These are phyloP conservation scores for Drosophila melanocephala DNA, from an alignment of 2,888 invertebrate species.

Conservation along the genomic window DNA sequence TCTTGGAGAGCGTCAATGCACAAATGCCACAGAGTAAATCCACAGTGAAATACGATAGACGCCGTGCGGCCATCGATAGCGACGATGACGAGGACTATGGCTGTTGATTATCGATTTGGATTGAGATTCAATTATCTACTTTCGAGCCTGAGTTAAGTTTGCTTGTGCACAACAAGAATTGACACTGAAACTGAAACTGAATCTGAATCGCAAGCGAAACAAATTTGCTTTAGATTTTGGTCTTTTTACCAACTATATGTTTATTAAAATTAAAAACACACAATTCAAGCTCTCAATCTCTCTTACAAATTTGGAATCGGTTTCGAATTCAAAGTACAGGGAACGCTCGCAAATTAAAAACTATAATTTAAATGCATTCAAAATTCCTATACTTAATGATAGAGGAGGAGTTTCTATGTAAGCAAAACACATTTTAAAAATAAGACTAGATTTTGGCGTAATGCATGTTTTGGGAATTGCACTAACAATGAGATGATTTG, in stretches of 20 bases:
- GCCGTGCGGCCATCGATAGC: conserved; percentile 94
- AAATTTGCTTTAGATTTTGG: conserved; percentile 43
- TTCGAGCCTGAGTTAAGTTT: conserved; percentile 31
- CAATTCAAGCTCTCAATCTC: conserved; percentile 33
- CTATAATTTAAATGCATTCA: neutral
- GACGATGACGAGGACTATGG: conserved; percentile 89
- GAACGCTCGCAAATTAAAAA: conserved; percentile 2
- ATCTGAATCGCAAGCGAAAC: conserved; percentile 11
- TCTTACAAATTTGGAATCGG: conserved; percentile 13
- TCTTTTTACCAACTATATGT: conserved; percentile 56
- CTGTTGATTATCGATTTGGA: conserved; percentile 75
- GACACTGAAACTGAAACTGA: conserved; percentile 2
- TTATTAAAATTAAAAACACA: conserved; percentile 68
- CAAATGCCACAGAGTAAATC: conserved; percentile 92
- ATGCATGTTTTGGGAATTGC: conserved; percentile 48
- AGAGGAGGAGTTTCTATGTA: conserved; percentile 15
- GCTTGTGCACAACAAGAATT: conserved; percentile 13
- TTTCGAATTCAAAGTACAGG: neutral
- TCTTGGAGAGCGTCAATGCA: conserved; percentile 94
- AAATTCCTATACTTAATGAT: neutral
- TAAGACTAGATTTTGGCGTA: conserved; percentile 78
- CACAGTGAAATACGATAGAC: conserved; percentile 95
- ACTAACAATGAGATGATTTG: conserved; percentile 54
- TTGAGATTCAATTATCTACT: conserved; percentile 3
- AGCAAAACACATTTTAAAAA: conserved; percentile 46